Base-by-base conservation (phyloP, 2,113 vertebrate species). In the Jaculus jaculus region DNA sequence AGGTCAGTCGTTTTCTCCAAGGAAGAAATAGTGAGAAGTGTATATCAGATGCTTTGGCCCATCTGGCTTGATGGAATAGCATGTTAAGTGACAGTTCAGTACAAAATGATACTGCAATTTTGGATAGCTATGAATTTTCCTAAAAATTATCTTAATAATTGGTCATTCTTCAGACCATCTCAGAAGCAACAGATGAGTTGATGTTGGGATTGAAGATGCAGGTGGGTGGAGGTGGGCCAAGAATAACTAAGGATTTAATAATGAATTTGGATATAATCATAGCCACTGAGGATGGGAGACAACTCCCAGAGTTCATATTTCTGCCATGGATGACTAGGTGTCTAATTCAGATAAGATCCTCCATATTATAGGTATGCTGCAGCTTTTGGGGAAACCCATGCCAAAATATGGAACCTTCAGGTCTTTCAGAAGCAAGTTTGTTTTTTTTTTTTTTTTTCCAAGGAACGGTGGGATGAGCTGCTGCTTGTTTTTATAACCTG, bases 401-500 rank as follows among this genome's bases (percentile, higher is more conserved):
- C 66, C 54, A 37, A 28, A 93, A 60, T 61, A 17, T 11, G 10
- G 10, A 24, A 24, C 34, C 47, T 63, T 15, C 4, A 75, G 81
- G 3, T 60, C 74, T 83, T 80, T 39, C 71, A 77, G 78, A 88
- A 90, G 37, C 32, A 7, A 89, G 12, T 1, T 37, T n/a, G n/a
- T n/a, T n/a, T n/a, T n/a, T n/a, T n/a, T n/a, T n/a, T n/a, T n/a
- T n/a, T n/a, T 63, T 85, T 51, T 30, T 47, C 66, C 84, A 54
- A 39, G 74, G 79, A 5, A 2, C 63, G n/a, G 28, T 75, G 79
- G 81, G 68, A 84, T 84, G 65, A 80, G 58, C 47, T 73, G 13
- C 37, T 7, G 0, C 79, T 83, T 95, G 92, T 95, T 96, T 92
- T 87, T 28, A 21, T 96, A 92, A 94, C 85, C 77, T 77, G n/a